These are phyloP conservation scores for Rhynchomys soricoides DNA, from an alignment of 2,113 vertebrate species.

Conservation along the genomic window DNA sequence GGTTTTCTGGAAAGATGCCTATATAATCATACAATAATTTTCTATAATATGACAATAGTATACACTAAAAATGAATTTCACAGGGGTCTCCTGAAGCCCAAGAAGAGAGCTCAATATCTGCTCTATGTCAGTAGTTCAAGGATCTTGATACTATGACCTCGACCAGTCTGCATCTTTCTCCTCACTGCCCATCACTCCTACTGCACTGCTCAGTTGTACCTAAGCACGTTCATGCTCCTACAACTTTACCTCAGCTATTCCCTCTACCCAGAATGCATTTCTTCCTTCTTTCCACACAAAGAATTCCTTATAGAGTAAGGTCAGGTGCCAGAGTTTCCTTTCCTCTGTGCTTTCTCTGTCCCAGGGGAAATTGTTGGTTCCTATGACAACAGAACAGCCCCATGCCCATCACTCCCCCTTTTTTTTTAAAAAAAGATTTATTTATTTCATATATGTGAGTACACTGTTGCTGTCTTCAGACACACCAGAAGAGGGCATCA, in stretches of 20 bases:
- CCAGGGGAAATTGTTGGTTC: background rate
- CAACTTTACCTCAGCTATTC: background rate
- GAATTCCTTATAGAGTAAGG: background rate
- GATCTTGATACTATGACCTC: background rate
- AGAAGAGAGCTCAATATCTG: background rate
- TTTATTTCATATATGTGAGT: too few species aligned
- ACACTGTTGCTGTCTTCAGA: too few species aligned
- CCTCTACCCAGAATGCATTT: background rate
- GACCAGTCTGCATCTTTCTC: background rate
- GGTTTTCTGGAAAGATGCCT: background rate
- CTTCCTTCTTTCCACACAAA: background rate
- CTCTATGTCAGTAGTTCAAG: background rate
- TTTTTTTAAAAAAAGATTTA: too few species aligned
- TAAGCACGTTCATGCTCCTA: accelerated
- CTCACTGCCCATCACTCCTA: background rate
- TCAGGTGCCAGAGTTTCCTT: background rate
- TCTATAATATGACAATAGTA: background rate
- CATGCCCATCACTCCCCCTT: too few species aligned
- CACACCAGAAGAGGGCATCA: too few species aligned
- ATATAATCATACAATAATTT: background rate
- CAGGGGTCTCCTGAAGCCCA: background rate
- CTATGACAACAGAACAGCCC: background rate
- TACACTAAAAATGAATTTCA: background rate
- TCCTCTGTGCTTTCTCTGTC: background rate
- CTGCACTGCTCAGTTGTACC: background rate